Percentiles rank a stretch among this genome's conserved stretches.
Evolutionary conservation across 1,140 invertebrate genomes (phyloP).

Genomic region (Trinorchestia longiramus): DNA sequence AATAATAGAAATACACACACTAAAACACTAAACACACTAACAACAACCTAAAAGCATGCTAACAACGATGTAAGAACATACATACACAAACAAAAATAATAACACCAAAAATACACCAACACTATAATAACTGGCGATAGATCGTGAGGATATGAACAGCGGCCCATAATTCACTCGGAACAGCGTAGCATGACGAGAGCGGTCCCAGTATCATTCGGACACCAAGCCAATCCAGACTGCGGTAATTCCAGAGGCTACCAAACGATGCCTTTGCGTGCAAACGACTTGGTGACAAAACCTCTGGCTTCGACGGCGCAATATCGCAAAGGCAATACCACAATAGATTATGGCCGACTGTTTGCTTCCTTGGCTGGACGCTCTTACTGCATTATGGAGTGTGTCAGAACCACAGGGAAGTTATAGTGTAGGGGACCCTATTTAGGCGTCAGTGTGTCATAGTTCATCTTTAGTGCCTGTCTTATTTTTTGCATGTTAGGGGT

Average conservation of each 20-base stretch:
- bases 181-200: neutral
- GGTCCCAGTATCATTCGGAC: neutral
- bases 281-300: constrained; percentile 44
- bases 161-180: neutral
- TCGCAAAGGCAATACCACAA: neutral
- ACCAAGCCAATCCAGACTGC: neutral
- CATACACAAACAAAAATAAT: neutral
- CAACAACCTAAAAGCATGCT: too few relatives aligned
- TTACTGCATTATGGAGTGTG: neutral
- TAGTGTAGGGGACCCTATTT: neutral
- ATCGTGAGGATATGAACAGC: constrained; percentile 34
- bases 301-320: neutral
- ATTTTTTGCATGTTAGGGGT: neutral
- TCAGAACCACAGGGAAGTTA: neutral
- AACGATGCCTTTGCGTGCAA: constrained; percentile 38
- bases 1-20: neutral
- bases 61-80: too few relatives aligned
- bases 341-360: constrained; percentile 7
- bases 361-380: neutral
- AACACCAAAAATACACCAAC: neutral
- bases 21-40: too few relatives aligned
- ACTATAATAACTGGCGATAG: neutral
- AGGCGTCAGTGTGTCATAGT: neutral
- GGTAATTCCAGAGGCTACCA: neutral
- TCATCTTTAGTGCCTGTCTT: neutral